Conservation (phyloP, 2,797 vertebrate genomes). For the Typhlichthys subterraneus region DNA sequence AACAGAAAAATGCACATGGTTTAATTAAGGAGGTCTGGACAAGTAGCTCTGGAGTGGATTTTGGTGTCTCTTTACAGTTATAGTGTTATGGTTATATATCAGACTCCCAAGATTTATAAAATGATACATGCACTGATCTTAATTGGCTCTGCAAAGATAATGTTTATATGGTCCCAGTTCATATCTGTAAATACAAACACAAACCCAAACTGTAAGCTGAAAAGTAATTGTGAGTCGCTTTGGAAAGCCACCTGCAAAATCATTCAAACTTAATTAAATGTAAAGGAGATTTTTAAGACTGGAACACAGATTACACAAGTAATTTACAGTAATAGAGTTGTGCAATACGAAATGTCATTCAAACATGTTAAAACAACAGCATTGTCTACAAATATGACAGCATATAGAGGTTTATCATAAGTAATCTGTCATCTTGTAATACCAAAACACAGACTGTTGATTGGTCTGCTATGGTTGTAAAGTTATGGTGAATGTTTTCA, state of each 20-base stretch:
- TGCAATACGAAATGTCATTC: not conserved
- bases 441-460: too few relatives aligned
- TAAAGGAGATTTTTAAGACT: not conserved
- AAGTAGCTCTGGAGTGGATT: constrained; percentile 62
- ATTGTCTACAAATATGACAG: not conserved
- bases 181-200: constrained; percentile 13
- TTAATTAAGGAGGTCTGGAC: constrained; percentile 77
- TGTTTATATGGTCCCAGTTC: constrained; percentile 3
- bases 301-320: not conserved
- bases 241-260: too few relatives aligned
- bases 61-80: constrained; percentile 53
- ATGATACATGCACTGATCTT: constrained; percentile 1
- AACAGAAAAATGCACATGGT: constrained; percentile 74
- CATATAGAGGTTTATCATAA: too few relatives aligned
- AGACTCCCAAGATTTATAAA: constrained; percentile 22
- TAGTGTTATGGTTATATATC: constrained; percentile 38
- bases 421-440: too few relatives aligned
- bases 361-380: not conserved
- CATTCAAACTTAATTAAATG: too few relatives aligned
- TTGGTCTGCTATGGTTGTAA: too few relatives aligned
- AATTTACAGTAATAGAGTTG: too few relatives aligned
- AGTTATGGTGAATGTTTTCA: too few relatives aligned
- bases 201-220: constrained; percentile 6
- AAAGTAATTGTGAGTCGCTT: not conserved
- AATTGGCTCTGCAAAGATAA: constrained; percentile 3